Base-by-base conservation (phyloP, 2,888 invertebrate species). In the Sinelater perroti region DNA sequence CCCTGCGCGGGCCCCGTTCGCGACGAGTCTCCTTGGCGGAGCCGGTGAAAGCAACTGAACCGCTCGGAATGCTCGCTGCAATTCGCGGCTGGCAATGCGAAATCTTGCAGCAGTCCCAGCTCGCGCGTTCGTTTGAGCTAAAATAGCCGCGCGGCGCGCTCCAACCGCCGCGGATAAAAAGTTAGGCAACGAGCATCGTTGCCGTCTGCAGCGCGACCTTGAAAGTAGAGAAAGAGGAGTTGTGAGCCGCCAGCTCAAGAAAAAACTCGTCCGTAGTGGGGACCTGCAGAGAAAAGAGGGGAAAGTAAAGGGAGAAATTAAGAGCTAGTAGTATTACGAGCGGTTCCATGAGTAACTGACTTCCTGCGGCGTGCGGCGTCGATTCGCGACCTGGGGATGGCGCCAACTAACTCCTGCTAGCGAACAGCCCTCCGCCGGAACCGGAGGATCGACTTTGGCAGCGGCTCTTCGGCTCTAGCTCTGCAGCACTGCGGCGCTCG, bases 261-360 rank as follows among this genome's bases (percentile, higher is more conserved):
- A 77, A 77, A 76, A 74, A 73, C 70, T 69, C 69, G 71, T 64
- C 54, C 33, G 65, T 63, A 62, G 67, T 63, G 65, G 64, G 64
- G 67, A 64, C 45, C 59, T 63, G 62, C 70, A 75, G 74, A 76
- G 76, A 75, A 76, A 77, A 76, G 77, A 75, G 77, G 77, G 78
- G 77, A 78, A 78, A 78, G 77, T 77, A 78, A 78, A 78, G 78
- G 76, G 76, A 78, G 78, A 78, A 78, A 78, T 78, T 78, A 74
- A 75, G 75, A 75, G 71, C 70, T 73, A 72, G 74, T 74, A 74
- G 74, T 75, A 72, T 74, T 75, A 74, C 73, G 75, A 72, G 74
- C 70, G 74, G 73, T 74, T 73, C 73, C 71, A 72, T 70, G 72
- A 71, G 71, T 70, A 68, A 73, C 49, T 33, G 40, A 55, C 21